Percentiles rank a stretch among this genome's conserved stretches.
These are phyloP conservation scores for Pimephales promelas DNA, from an alignment of 2,113 vertebrate genomes.

Conservation along the genomic window DNA sequence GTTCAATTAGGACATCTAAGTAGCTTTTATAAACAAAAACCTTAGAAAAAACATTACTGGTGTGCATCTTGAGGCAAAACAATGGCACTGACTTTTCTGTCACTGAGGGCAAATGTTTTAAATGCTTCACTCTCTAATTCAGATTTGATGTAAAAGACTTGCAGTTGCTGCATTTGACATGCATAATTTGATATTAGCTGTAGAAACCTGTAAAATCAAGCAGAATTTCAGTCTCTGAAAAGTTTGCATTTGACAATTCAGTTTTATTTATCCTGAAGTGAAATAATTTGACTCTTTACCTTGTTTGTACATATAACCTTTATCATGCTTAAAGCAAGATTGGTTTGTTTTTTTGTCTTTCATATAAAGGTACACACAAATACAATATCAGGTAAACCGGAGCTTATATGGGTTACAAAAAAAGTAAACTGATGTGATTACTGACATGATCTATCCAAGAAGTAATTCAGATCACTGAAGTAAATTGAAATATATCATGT, in stretches of 20 bases:
- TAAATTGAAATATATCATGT: not conserved
- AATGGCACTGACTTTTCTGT: too few relatives aligned
- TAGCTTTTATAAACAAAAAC: too few relatives aligned
- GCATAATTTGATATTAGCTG: not conserved
- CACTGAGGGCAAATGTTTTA: not conserved
- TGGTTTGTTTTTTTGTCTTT: not conserved
- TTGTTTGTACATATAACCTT: conserved; percentile 41
- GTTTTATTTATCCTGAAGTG: not conserved
- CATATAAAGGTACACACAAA: conserved; percentile 7
- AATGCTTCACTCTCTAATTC: not conserved
- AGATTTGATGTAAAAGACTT: not conserved
- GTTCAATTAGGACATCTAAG: too few relatives aligned
- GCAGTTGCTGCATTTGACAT: not conserved
- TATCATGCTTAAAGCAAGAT: not conserved
- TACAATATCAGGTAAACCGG: not conserved
- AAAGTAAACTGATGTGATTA: too few relatives aligned
- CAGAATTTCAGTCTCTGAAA: not conserved
- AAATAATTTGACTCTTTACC: not conserved
- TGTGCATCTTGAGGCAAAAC: too few relatives aligned
- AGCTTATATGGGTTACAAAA: not conserved
- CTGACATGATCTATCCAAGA: not conserved
- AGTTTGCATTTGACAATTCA: not conserved
- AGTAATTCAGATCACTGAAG: not conserved
- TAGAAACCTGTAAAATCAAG: not conserved
- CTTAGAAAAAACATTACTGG: too few relatives aligned